Evolutionary conservation across 2,113 vertebrate genomes (phyloP).

Genomic region (Rana temporaria): DNA sequence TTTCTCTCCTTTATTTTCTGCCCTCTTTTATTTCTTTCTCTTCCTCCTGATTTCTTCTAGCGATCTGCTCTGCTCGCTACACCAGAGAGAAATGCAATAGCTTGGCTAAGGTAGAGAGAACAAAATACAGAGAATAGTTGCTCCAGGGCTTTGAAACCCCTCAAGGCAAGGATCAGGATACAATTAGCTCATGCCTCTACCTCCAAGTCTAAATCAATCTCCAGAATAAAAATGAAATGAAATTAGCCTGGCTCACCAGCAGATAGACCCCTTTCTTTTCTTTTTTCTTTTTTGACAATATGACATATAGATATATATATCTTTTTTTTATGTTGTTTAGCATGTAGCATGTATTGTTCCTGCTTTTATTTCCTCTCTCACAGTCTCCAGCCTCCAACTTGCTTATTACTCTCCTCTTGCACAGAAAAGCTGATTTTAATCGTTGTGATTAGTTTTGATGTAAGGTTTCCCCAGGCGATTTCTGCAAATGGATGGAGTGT

Average conservation of each 20-base stretch:
- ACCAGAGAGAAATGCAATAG: constrained; percentile 98
- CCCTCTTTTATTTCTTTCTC: constrained; percentile 78
- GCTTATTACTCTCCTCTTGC: constrained; percentile 87
- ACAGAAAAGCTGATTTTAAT: constrained; percentile 99
- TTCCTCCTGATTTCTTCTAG: constrained; percentile 69
- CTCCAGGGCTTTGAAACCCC: constrained; percentile 98
- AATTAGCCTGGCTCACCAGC: constrained; percentile 83
- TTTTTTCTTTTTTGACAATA: constrained; percentile 64
- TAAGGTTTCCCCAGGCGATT: constrained; percentile 94
- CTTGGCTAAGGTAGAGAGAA: constrained; percentile 98
- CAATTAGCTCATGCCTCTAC: constrained; percentile 99
- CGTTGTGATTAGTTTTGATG: constrained; percentile 99
- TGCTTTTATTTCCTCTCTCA: constrained; percentile 67
- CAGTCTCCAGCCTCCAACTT: constrained; percentile 88
- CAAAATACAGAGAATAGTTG: constrained; percentile 98
- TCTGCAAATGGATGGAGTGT: constrained; percentile 99
- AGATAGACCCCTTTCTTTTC: constrained; percentile 78
- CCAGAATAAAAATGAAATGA: constrained; percentile 81
- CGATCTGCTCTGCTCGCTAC: constrained; percentile 92
- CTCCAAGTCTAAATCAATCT: constrained; percentile 92
- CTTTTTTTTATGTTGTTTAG: constrained; percentile 71
- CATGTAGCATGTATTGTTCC: constrained; percentile 58
- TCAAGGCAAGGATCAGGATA: constrained; percentile 99
- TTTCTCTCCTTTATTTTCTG: constrained; percentile 71
- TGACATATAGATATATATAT: constrained; percentile 65